phyloP scores from a whole-genome alignment of 2,797 vertebrate species.

The Sparidentex hasta region DNA sequence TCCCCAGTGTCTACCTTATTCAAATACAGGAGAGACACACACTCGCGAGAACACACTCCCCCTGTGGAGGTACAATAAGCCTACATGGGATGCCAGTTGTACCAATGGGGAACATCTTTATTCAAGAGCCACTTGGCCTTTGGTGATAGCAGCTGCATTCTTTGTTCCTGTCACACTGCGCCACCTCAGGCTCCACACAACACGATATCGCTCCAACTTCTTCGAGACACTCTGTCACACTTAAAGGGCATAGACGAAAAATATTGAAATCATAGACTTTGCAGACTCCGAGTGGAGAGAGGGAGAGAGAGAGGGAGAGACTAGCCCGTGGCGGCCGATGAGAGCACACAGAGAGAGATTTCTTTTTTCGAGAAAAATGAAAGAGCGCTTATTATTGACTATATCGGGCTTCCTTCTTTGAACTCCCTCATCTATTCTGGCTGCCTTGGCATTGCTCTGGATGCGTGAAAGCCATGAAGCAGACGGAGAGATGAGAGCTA shows the following conservation, averaged over 20 bases:
- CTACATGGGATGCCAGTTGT: conserved; percentile 64
- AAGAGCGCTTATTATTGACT: conserved; percentile 67
- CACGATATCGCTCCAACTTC: conserved; percentile 60
- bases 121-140: conserved; percentile 76
- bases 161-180: conserved; percentile 71
- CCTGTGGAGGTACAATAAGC: conserved; percentile 71
- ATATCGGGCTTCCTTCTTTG: conserved; percentile 65
- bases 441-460: conserved; percentile 54
- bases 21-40: conserved; percentile 49
- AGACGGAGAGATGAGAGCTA: conserved; percentile 58
- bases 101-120: conserved; percentile 70
- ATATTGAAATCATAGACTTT: conserved; percentile 58
- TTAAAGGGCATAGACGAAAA: conserved; percentile 66
- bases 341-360: conserved; percentile 28
- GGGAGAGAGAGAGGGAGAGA: too few relatives aligned
- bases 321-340: conserved; percentile 52
- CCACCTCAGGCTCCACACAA: conserved; percentile 71
- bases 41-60: conserved; percentile 32
- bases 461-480: conserved; percentile 57
- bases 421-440: conserved; percentile 69
- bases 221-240: conserved; percentile 67
- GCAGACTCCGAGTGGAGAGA: conserved; percentile 27
- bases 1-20: conserved; percentile 47
- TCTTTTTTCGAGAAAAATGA: conserved; percentile 68
- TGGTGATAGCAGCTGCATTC: conserved; percentile 76